Base-by-base conservation (phyloP, 1,140 invertebrate genomes). In the Papilio glaucus region DNA sequence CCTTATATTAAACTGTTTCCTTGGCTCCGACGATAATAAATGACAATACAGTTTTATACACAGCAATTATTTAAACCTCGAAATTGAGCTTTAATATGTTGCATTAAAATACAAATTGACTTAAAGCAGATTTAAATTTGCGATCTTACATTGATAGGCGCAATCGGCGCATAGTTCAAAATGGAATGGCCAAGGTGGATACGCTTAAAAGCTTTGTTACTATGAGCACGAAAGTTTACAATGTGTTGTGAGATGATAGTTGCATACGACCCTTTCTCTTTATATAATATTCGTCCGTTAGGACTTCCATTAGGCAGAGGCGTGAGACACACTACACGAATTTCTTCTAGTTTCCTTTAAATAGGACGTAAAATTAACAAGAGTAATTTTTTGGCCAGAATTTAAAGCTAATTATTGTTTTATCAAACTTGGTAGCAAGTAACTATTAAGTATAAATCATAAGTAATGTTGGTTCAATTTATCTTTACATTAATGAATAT, bases 1-100 rank as follows among this genome's bases (percentile, higher is more conserved):
- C 81, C 83, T 80, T 83, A 84, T 84, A 86, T 85, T 85, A 82
- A 82, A 86, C 79, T 83, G 80, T 85, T 86, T 85, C 82, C 81
- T 83, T 84, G 85, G 80, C 78, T 75, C 74, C 72, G 73, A 77
- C 77, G 79, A 72, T 85, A 86, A 86, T 83, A 88, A 86, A 85
- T 85, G 85, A 86, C 84, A 82, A 81, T 83, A 80, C 80, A 77
- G 78, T 86, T 82, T 84, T 84, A 82, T 88, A 84, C 74, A 57
- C 75, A 71, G 73, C 62, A 38, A 62, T 13, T 8, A 8, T n/a
- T 9, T 42, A 10, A 26, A 60, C 8, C 38, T 39, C 39, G 63
- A 84, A 76, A 72, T 26, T 77, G 21, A 78, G 78, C 79, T 78
- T 10, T 85, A 82, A 60, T 0, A n/a, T 37, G 9, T 61, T 57